Evolutionary conservation across 2,113 vertebrate species (phyloP).

Genomic region (Macrotis lagotis): DNA sequence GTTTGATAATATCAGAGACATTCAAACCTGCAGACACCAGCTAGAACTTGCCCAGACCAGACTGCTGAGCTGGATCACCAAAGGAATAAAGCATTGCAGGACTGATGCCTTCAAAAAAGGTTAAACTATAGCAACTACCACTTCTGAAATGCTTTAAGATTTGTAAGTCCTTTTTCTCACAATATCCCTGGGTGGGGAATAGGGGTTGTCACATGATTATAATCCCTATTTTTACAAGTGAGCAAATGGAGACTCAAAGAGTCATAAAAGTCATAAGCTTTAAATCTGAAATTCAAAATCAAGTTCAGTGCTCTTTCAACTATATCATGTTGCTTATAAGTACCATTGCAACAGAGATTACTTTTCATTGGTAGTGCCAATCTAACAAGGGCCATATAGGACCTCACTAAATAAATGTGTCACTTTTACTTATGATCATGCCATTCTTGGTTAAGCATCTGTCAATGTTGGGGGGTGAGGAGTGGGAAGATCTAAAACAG

Average conservation of each 20-base stretch:
- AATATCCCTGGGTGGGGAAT: neutral
- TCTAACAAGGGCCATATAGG: neutral
- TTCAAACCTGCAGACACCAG: neutral
- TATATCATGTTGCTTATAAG: neutral
- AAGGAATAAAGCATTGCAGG: neutral
- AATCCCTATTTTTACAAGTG: neutral
- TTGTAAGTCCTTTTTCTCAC: neutral
- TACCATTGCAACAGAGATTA: neutral
- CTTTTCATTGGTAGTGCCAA: neutral
- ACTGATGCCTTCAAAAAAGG: neutral
- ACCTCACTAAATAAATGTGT: neutral
- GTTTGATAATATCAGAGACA: neutral
- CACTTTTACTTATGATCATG: neutral
- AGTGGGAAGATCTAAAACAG: neutral
- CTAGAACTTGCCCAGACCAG: neutral
- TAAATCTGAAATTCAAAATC: neutral
- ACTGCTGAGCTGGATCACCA: neutral
- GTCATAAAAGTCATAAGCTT: neutral
- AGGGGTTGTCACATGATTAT: neutral
- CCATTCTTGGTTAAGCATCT: neutral
- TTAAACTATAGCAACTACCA: neutral
- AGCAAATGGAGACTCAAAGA: neutral
- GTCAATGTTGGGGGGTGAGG: neutral
- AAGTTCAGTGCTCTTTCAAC: neutral
- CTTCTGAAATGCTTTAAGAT: neutral